Conservation (phyloP, 2,797 vertebrate species). For the Paramormyrops hopkinsi region DNA sequence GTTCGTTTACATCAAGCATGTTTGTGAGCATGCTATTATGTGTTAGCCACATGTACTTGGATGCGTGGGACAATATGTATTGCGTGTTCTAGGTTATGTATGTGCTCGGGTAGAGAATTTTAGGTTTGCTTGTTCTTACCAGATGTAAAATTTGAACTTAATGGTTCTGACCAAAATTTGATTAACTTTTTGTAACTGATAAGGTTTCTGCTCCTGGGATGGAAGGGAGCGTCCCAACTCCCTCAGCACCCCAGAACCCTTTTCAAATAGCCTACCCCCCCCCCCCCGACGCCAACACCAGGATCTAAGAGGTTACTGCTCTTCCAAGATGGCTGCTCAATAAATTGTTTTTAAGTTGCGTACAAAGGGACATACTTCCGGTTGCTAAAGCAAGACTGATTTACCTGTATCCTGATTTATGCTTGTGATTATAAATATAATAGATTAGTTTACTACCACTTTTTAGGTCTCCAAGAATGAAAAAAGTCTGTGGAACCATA, state of each 20-base stretch:
- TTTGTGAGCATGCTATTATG: neutral
- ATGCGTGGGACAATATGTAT: neutral
- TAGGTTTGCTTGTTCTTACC: neutral
- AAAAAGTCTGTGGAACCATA: neutral
- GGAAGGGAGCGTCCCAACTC: neutral
- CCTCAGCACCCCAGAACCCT: neutral
- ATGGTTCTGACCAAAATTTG: neutral
- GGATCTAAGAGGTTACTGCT: slow-evolving; percentile 26
- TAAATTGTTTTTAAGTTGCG: neutral
- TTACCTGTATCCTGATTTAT: neutral
- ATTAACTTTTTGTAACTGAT: neutral
- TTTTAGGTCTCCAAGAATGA: neutral
- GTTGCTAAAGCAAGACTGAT: neutral
- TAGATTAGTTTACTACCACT: neutral
- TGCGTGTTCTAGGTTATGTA: neutral
- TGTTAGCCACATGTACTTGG: neutral
- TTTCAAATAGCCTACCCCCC: neutral
- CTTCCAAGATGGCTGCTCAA: neutral
- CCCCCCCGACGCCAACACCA: slow-evolving; percentile 31
- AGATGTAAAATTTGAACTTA: neutral
- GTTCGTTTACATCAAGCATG: slow-evolving; percentile 26
- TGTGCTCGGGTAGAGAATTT: neutral
- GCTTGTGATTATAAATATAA: neutral
- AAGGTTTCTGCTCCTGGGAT: neutral
- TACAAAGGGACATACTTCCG: neutral